phyloP scores from a whole-genome alignment of 2,797 vertebrate species.

The Adrianichthys oophorus region DNA sequence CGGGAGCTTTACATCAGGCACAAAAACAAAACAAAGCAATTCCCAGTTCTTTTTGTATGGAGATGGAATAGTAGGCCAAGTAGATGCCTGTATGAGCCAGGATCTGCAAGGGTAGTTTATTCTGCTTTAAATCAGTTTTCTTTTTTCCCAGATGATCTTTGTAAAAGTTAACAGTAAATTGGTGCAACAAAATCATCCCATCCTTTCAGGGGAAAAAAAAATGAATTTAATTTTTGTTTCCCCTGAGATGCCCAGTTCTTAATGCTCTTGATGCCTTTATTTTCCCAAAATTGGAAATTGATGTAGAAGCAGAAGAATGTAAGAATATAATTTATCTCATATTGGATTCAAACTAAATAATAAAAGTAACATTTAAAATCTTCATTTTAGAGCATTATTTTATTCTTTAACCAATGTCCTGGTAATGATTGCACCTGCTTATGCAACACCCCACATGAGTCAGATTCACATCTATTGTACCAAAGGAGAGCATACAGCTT shows the following conservation, averaged over 20 bases:
- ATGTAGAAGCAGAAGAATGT: no score
- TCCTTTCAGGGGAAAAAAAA: background rate
- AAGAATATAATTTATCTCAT: background rate
- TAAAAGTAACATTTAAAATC: background rate
- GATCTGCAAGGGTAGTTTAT: no score
- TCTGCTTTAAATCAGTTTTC: no score
- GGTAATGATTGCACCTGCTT: slow-evolving; percentile 70
- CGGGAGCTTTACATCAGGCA: no score
- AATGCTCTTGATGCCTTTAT: background rate
- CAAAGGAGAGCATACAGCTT: slow-evolving; percentile 54
- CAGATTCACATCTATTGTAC: slow-evolving; percentile 72
- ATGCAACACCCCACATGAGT: slow-evolving; percentile 71
- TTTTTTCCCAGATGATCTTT: no score
- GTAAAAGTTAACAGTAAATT: no score
- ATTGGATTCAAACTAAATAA: slow-evolving; percentile 2
- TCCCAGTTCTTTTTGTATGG: no score
- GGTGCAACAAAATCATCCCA: no score
- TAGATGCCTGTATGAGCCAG: no score
- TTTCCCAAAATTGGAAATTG: background rate
- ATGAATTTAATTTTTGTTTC: background rate
- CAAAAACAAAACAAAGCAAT: no score
- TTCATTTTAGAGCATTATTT: slow-evolving; percentile 1
- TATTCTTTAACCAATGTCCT: slow-evolving; percentile 41
- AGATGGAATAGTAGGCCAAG: no score
- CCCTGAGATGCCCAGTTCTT: background rate